phyloP scores from a whole-genome alignment of 2,888 invertebrate genomes.

The Meiosimyza decipiens region DNA sequence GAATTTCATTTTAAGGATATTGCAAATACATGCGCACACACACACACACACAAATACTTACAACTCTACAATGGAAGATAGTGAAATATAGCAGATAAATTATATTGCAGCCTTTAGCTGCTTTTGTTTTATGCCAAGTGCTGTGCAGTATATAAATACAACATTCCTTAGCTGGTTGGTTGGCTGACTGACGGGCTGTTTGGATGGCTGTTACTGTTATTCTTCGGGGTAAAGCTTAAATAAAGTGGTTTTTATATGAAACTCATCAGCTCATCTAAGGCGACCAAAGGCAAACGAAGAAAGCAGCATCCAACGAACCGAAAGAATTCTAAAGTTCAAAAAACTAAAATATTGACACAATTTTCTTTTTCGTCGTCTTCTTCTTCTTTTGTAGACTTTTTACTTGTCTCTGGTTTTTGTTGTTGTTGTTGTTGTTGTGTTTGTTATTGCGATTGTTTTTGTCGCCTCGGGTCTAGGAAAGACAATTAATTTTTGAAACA shows the following conservation, averaged over 20 bases:
- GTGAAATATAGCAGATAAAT: slow-evolving; percentile 5
- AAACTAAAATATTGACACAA: slow-evolving; percentile 34
- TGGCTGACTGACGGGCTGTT: background rate
- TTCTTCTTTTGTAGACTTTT: no score
- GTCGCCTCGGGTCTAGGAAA: slow-evolving; percentile 4
- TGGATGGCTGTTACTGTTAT: slow-evolving; percentile 22
- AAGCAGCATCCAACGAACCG: background rate
- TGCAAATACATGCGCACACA: background rate
- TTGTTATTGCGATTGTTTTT: background rate
- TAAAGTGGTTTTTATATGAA: slow-evolving; percentile 18
- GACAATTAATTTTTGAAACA: slow-evolving; percentile 32
- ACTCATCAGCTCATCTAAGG: slow-evolving; percentile 23
- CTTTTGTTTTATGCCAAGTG: background rate
- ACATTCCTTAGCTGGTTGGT: slow-evolving; percentile 4
- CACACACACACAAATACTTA: slow-evolving; percentile 5
- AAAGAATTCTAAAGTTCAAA: slow-evolving; percentile 12
- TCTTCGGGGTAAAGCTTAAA: slow-evolving; percentile 19
- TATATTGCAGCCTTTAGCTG: slow-evolving; percentile 22
- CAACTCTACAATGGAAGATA: background rate
- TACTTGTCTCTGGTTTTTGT: no score
- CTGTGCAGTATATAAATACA: background rate
- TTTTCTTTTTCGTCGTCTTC: background rate
- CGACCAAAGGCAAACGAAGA: background rate
- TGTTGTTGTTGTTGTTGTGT: no score
- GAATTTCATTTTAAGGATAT: background rate